Percentiles rank a stretch among this genome's conserved stretches.
phyloP scores from a whole-genome alignment of 2,888 invertebrate species.

The Drosophila bunnanda region DNA sequence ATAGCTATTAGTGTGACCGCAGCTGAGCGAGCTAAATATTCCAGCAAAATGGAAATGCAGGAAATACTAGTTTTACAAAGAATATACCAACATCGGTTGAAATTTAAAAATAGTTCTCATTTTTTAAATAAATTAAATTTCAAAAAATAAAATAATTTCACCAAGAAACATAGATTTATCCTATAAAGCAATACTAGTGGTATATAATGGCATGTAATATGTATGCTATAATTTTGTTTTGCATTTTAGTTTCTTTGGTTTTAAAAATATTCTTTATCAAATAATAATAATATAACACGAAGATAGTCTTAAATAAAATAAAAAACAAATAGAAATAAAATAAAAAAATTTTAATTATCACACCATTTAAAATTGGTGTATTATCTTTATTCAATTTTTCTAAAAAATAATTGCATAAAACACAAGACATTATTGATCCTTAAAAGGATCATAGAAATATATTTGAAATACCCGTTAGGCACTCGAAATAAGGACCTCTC shows the following conservation, averaged over 20 bases:
- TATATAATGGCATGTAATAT: too few relatives aligned
- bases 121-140: neutral
- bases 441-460: neutral
- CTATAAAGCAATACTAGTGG: too few relatives aligned
- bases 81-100: neutral
- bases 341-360: neutral
- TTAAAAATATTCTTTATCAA: neutral
- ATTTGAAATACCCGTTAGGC: neutral
- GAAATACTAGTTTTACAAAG: neutral
- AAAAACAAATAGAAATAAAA: too few relatives aligned
- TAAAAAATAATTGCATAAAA: conserved; percentile 5
- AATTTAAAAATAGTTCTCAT: too few relatives aligned
- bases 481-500: neutral
- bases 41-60: neutral
- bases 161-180: too few relatives aligned
- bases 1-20: conserved; percentile 9
- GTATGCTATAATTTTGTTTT: neutral
- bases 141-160: neutral
- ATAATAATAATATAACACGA: too few relatives aligned
- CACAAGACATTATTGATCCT: neutral
- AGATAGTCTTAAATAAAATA: too few relatives aligned
- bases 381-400: conserved; percentile 15
- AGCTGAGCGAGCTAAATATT: neutral
- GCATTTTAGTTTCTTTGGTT: neutral
- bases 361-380: neutral